A percentile compares a stretch with the other conserved stretches of the same genome.
Evolutionary conservation across 2,888 invertebrate genomes (phyloP).

Genomic region (Drosophila pegasa): DNA sequence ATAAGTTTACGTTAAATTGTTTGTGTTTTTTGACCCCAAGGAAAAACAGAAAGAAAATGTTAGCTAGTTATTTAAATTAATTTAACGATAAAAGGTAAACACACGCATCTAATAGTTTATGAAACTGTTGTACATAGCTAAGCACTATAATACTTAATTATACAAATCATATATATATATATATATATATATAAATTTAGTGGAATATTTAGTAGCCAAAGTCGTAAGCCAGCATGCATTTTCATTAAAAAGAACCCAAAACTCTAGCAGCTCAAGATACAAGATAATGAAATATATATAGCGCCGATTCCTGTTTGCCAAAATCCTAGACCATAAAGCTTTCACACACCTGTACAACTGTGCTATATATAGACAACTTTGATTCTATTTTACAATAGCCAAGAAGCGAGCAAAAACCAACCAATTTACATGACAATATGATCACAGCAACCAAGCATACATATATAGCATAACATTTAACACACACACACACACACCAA

Average conservation of each 20-base stretch:
- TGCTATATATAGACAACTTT: conserved; percentile 51
- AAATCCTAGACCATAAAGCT: conserved; percentile 34
- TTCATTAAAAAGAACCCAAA: conserved; percentile 52
- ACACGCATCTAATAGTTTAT: conserved; percentile 69
- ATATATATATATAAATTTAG: conserved; percentile 39
- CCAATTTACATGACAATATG: conserved; percentile 74
- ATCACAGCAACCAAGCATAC: conserved; percentile 46
- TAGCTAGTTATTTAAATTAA: conserved; percentile 79
- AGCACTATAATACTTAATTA: conserved; percentile 44
- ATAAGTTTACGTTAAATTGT: conserved; percentile 65
- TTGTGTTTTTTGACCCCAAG: conserved; percentile 44
- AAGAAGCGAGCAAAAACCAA: conserved; percentile 47
- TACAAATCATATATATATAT: conserved; percentile 38
- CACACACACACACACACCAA: conserved; percentile 11
- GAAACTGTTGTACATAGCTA: conserved; percentile 77
- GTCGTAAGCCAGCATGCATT: conserved; percentile 79
- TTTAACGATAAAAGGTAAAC: conserved; percentile 33
- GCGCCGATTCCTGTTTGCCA: conserved; percentile 52
- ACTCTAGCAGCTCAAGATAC: conserved; percentile 36
- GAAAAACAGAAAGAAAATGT: conserved; percentile 51
- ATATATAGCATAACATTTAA: conserved; percentile 28
- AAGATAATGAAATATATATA: conserved; percentile 30
- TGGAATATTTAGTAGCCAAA: conserved; percentile 62
- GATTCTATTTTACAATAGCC: conserved; percentile 68
- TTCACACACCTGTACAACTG: conserved; percentile 36